Evolutionary conservation across 2,113 vertebrate genomes (phyloP).

Genomic region (Oenanthe melanoleuca): DNA sequence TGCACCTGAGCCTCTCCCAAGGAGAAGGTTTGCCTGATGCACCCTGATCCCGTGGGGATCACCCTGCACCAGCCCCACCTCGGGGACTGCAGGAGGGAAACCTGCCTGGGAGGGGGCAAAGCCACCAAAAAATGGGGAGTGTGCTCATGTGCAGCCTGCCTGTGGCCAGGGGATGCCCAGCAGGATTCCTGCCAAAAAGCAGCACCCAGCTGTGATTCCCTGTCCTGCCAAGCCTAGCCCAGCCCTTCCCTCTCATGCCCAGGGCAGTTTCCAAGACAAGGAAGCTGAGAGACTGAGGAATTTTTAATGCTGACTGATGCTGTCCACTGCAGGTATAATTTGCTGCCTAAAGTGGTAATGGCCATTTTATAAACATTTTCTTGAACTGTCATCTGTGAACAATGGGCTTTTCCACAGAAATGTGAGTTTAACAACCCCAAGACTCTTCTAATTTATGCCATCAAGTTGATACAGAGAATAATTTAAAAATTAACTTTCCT

Average conservation of each 20-base stretch:
- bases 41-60: neutral
- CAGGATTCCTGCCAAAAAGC: neutral
- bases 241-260: neutral
- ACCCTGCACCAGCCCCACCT: too few relatives aligned
- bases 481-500: neutral
- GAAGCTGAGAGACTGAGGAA: neutral
- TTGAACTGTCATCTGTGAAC: neutral
- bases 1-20: neutral
- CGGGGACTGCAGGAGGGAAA: rapidly evolving
- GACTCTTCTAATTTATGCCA: neutral
- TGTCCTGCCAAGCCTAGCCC: neutral
- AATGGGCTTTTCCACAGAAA: slow-evolving; percentile 31
- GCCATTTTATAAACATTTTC: neutral
- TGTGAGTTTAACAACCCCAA: neutral
- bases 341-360: neutral
- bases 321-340: slow-evolving; percentile 17
- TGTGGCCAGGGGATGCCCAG: neutral
- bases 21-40: neutral
- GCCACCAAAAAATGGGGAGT: rapidly evolving
- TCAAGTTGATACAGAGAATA: neutral
- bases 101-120: neutral
- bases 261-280: neutral
- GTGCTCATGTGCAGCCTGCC: neutral
- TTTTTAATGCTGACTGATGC: slow-evolving; percentile 25
- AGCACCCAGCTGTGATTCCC: neutral